Base-by-base conservation (phyloP, 2,113 vertebrate species). In the Chelonoidis abingdonii region DNA sequence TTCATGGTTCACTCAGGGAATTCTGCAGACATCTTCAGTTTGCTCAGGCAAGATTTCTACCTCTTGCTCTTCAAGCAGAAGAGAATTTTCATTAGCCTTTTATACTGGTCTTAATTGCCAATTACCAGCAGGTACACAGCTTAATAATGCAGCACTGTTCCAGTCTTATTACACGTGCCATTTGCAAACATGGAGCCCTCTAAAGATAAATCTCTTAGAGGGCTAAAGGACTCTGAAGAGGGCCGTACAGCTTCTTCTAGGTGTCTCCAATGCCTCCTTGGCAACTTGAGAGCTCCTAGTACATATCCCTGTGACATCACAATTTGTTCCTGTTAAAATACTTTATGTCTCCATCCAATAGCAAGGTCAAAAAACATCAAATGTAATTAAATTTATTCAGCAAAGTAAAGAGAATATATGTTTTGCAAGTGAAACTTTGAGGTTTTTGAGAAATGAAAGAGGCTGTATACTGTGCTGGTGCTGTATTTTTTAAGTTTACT, bases 61-160 rank as follows among this genome's bases (percentile, higher is more conserved):
- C 90, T 96, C 96, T 96, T 95, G 50, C 53, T 94, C 91, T 97
- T 95, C 92, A 87, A 95, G 97, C 92, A 95, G 92, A 96, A 95
- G 62, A 96, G 89, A 96, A 96, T 89, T 87, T 79, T 94, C 88
- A 88, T 96, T 97, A 97, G 92, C 78, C 86, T 93, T 96, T 96
- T 92, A 91, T 54, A 86, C 81, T 27, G 75, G 65, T 54, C 95
- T 97, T 95, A 97, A 97, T 96, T 97, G 95, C 81, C 97, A 98
- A 93, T 98, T 97, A 97, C 96, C 92, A 96, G 90, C 44, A 54
- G 95, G 97, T 98, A 97, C 98, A 89, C 97, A 98, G 90, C 86
- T 91, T 94, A 96, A 56, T 85, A 84, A 78, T 76, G 24, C 65
- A 62, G 84, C 25, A 29, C 21, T 65, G 53, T 93, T 92, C 81